Conservation (phyloP, 2,113 vertebrate species). For the Zingel zingel region DNA sequence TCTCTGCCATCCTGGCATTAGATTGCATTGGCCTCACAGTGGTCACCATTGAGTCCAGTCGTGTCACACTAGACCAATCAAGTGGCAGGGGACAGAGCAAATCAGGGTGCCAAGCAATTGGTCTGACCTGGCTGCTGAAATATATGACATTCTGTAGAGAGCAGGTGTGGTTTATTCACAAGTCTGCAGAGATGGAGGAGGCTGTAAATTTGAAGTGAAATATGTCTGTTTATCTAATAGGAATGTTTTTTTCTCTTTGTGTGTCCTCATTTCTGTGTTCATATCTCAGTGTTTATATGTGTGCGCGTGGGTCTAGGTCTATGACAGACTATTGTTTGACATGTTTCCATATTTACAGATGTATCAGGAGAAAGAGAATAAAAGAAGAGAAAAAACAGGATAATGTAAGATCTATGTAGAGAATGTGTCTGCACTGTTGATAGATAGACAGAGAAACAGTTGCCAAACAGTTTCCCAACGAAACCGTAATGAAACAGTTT, state of each 20-base stretch:
- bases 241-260: neutral
- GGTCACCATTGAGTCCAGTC: slow-evolving; percentile 2
- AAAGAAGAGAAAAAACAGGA: neutral
- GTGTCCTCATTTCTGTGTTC: neutral
- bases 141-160: slow-evolving; percentile 46
- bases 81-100: slow-evolving; percentile 28
- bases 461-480: slow-evolving; percentile 1
- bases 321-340: neutral
- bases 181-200: slow-evolving; percentile 31
- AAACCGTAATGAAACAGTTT: neutral
- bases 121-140: slow-evolving; percentile 55
- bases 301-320: neutral
- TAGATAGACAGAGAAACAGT: neutral
- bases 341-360: neutral
- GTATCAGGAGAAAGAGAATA: neutral
- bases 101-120: slow-evolving; percentile 50
- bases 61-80: slow-evolving; percentile 12
- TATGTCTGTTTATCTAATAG: neutral
- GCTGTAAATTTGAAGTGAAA: slow-evolving; percentile 13
- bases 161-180: slow-evolving; percentile 50
- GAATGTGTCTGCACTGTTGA: neutral
- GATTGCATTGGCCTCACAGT: neutral
- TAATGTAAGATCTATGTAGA: neutral
- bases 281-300: neutral
- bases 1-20: slow-evolving; percentile 9